Evolutionary conservation across 2,888 invertebrate species (phyloP), one percentile per base, ranked within the genome.

Genomic region (Plebejus argus): DNA sequence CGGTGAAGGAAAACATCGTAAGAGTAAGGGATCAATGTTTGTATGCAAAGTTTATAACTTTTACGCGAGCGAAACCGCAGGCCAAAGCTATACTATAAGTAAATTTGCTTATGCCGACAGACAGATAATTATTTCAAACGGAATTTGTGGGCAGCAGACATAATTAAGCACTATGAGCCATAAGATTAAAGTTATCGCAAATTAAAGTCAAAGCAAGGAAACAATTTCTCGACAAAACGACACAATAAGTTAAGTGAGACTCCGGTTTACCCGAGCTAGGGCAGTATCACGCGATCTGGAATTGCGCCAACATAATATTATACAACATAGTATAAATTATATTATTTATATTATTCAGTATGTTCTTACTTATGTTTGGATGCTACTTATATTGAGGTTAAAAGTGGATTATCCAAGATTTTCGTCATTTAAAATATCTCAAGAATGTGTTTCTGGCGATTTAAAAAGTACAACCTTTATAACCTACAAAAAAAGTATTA

Each of bases 151-250:
- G 23, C 28, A 18, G 20, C 66, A 66, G 28, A 28, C 10, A 66
- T 66, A 28, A 66, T 23, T 23, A 66, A 28, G 23, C 15, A 15
- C 1, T 28, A 28, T 23, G 45, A 5, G n/a, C 71, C 39, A 15
- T 49, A 23, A 53, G 74, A 74, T 53, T 74, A 53, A 53, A 72
- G 12, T 49, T 72, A 72, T 72, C 72, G 74, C 74, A 74, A 28
- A 49, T 74, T 28, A 53, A 74, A 49, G 74, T 53, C 74, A 74
- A 33, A 74, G 23, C 28, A n/a, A 74, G 74, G 74, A 74, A 74
- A 74, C 49, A 74, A 74, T 74, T 74, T 18, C 15, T 1, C 15
- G 74, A 28, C 74, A 28, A 28, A 49, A 49, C 8, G 45, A 74
- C 74, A 45, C 8, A 72, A 33, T 66, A 66, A 66, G 66, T 33